Percentiles rank a stretch among this genome's conserved stretches.
phyloP scores from a whole-genome alignment of 2,888 invertebrate species.

The Diplazon laetatorius region DNA sequence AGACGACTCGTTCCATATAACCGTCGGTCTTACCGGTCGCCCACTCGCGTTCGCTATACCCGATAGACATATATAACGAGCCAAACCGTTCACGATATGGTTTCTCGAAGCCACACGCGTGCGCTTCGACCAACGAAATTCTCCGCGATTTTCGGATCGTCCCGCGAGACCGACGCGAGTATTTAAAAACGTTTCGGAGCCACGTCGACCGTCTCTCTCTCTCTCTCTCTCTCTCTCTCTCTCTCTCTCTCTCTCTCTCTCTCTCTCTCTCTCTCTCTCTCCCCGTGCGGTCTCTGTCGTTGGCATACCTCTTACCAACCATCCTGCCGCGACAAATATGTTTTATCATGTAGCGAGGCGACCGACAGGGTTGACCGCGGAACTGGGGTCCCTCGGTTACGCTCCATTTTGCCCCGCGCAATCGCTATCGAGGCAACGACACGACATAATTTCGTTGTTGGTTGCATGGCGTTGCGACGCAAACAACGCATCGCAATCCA shows the following conservation, averaged over 20 bases:
- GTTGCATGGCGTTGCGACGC: too few relatives aligned
- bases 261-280: too few relatives aligned
- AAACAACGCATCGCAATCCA: constrained; percentile 17
- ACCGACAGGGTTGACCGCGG: constrained; percentile 63
- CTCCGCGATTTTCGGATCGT: constrained; percentile 14
- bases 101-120: too few relatives aligned
- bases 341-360: constrained; percentile 37
- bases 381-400: constrained; percentile 61
- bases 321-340: not conserved
- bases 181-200: not conserved
- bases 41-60: constrained; percentile 73
- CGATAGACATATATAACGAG: constrained; percentile 10
- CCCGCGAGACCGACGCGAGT: constrained; percentile 7
- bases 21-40: constrained; percentile 76
- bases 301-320: not conserved
- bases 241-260: too few relatives aligned
- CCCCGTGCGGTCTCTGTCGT: constrained; percentile 6
- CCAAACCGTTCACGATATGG: constrained; percentile 10
- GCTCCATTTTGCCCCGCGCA: constrained; percentile 58
- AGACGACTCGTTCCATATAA: constrained; percentile 81
- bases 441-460: not conserved
- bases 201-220: not conserved
- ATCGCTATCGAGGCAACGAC: constrained; percentile 57
- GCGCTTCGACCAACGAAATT: not conserved
- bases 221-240: too few relatives aligned